phyloP scores from a whole-genome alignment of 2,113 vertebrate species.

The Alces alces region DNA sequence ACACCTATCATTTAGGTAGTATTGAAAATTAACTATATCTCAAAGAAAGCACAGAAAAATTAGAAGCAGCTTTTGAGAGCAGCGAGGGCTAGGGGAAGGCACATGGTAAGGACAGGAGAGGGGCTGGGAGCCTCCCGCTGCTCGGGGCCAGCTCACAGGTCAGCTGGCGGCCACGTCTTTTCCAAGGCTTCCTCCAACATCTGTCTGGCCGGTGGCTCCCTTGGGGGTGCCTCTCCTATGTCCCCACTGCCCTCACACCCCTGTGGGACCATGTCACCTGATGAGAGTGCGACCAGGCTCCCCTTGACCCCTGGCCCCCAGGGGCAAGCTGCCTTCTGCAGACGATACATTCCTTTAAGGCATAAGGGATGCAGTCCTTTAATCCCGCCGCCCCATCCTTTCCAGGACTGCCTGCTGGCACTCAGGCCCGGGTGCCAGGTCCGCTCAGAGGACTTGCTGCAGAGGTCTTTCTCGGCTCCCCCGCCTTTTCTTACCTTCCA shows the following conservation, averaged over 20 bases:
- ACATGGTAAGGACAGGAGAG: background rate
- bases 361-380: background rate
- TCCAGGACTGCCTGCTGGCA: background rate
- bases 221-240: background rate
- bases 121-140: background rate
- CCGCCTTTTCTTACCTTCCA: background rate
- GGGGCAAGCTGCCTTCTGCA: background rate
- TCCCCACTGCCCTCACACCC: background rate
- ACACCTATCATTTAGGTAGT: background rate
- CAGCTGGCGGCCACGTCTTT: background rate
- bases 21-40: background rate
- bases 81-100: background rate
- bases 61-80: background rate
- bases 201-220: background rate
- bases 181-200: background rate
- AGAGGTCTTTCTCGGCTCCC: background rate
- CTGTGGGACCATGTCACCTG: background rate
- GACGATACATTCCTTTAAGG: background rate
- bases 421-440: background rate
- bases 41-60: background rate
- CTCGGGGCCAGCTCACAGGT: background rate
- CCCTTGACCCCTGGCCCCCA: background rate
- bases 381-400: background rate
- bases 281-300: accelerated
- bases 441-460: background rate